Conservation (phyloP, 2,888 invertebrate species). For the Clepsis dumicolana region DNA sequence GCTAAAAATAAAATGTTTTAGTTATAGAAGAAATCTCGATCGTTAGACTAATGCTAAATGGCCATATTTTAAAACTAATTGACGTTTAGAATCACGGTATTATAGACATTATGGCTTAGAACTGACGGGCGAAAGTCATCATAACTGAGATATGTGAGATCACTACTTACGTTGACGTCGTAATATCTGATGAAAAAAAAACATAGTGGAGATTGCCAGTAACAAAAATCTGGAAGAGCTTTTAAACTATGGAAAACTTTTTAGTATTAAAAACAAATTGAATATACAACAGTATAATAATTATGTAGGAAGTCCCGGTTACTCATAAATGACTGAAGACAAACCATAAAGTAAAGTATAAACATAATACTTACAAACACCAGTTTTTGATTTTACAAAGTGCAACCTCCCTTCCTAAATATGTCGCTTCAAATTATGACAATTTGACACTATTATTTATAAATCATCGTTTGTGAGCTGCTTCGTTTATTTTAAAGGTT, state of each 20-base stretch:
- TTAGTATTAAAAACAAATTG: too few species aligned
- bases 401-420: neutral
- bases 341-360: neutral
- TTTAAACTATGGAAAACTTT: too few species aligned
- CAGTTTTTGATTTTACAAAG: neutral
- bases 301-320: too few species aligned
- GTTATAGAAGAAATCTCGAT: slow-evolving; percentile 41
- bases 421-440: neutral
- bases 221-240: too few species aligned
- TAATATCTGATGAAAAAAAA: neutral
- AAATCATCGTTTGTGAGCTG: neutral
- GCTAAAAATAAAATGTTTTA: slow-evolving; percentile 42
- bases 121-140: slow-evolving; percentile 28
- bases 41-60: slow-evolving; percentile 49
- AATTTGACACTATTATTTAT: slow-evolving; percentile 2
- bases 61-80: slow-evolving; percentile 46
- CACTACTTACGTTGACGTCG: neutral
- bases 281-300: too few species aligned
- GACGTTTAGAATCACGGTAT: slow-evolving; percentile 43
- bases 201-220: neutral
- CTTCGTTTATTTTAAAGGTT: neutral
- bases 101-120: slow-evolving; percentile 35
- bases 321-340: neutral
- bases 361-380: neutral
- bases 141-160: slow-evolving; percentile 19